Evolutionary conservation across 37 sponge, comb jelly and placozoan genomes (phyloP).

Genomic region (Ephydatia muelleri): DNA sequence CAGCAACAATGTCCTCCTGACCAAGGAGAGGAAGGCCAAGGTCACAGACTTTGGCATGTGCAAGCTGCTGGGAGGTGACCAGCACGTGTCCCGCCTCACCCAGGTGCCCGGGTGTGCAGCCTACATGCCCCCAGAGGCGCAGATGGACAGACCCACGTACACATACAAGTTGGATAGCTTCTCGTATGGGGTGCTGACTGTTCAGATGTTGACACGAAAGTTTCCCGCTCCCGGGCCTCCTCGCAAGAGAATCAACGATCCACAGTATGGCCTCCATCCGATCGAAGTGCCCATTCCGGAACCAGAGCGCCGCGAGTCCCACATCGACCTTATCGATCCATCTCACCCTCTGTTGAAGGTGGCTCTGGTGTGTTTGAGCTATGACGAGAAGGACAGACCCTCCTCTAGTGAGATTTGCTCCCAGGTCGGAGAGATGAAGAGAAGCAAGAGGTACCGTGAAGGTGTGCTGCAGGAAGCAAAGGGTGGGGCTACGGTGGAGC

Average conservation of each 20-base stretch:
- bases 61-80: not conserved
- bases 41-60: slow-evolving; percentile 39
- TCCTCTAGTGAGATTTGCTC: slow-evolving; percentile 3
- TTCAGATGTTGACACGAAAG: slow-evolving; percentile 40
- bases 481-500: not conserved
- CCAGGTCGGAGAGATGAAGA: not conserved
- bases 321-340: slow-evolving; percentile 18
- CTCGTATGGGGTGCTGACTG: slow-evolving; percentile 31
- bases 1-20: slow-evolving; percentile 24
- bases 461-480: not conserved
- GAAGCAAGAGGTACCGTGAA: not conserved
- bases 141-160: not conserved
- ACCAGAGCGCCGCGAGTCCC: slow-evolving; percentile 8
- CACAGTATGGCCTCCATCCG: not conserved
- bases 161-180: slow-evolving; percentile 44
- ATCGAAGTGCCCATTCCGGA: not conserved
- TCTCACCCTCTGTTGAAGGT: slow-evolving; percentile 1
- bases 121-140: slow-evolving; percentile 69
- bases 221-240: slow-evolving; percentile 32
- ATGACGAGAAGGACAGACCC: not conserved
- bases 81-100: slow-evolving; percentile 11
- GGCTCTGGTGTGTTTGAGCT: slow-evolving; percentile 2
- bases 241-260: not conserved
- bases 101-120: slow-evolving; percentile 32
- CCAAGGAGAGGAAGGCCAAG: slow-evolving; percentile 1